Evolutionary conservation across 2,113 vertebrate genomes (phyloP).

Genomic region (Notiomystis cincta): DNA sequence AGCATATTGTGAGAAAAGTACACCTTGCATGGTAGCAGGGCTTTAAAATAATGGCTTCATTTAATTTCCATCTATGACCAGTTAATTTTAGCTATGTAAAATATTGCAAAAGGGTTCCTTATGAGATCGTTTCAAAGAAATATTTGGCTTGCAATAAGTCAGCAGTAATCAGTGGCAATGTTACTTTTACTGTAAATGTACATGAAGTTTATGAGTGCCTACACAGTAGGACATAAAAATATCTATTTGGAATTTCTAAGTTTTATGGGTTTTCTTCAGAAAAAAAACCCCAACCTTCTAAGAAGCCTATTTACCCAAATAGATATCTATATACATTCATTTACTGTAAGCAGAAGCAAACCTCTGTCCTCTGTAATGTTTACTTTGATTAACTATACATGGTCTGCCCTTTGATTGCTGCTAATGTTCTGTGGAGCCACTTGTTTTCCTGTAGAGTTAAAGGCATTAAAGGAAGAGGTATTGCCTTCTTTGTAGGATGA

Average conservation of each 20-base stretch:
- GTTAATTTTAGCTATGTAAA: background rate
- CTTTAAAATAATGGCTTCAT: background rate
- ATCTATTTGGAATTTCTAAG: background rate
- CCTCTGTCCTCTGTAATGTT: background rate
- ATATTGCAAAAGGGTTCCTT: background rate
- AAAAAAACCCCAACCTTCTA: background rate
- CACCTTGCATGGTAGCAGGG: background rate
- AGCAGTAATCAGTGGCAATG: background rate
- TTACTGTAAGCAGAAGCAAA: background rate
- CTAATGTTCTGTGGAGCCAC: background rate
- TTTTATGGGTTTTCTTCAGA: background rate
- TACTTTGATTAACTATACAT: background rate
- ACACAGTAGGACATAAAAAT: background rate
- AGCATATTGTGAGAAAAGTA: background rate
- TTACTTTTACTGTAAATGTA: background rate
- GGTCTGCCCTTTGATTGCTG: constrained; percentile 3
- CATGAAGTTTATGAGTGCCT: background rate
- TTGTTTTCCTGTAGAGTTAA: background rate
- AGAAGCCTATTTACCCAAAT: background rate
- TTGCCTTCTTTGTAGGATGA: background rate
- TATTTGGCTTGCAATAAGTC: background rate
- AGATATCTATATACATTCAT: background rate
- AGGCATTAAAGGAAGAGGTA: background rate
- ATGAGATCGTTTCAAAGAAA: background rate
- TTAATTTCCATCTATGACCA: background rate